phyloP scores from a whole-genome alignment of 2,888 invertebrate genomes.

The Teleiodes luculella region DNA sequence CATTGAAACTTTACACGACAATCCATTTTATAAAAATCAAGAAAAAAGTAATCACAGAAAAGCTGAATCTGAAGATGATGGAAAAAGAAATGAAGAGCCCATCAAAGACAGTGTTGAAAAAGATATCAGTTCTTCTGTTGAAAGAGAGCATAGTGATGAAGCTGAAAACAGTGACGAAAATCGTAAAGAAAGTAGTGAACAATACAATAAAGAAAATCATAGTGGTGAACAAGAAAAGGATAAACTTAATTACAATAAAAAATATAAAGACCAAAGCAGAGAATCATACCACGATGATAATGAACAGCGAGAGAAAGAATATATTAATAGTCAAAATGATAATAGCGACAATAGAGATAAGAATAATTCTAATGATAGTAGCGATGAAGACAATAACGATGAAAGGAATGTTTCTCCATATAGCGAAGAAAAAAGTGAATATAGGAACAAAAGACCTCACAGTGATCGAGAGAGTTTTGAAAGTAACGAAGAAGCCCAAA shows the following conservation, averaged over 20 bases:
- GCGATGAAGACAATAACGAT: background rate
- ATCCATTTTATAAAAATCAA: slow-evolving; percentile 12
- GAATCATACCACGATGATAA: background rate
- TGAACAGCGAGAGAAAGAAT: background rate
- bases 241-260: background rate
- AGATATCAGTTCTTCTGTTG: background rate
- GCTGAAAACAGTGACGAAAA: slow-evolving; percentile 1
- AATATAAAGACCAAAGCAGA: background rate
- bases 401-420: background rate
- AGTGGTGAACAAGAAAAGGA: background rate
- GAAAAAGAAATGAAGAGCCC: slow-evolving; percentile 29
- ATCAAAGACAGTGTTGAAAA: slow-evolving; percentile 16
- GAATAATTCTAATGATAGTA: background rate
- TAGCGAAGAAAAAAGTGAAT: background rate
- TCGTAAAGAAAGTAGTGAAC: background rate
- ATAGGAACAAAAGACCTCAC: background rate
- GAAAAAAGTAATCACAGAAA: slow-evolving; percentile 9
- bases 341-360: background rate
- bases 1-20: slow-evolving; percentile 54
- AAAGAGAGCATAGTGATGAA: slow-evolving; percentile 16
- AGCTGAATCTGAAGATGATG: slow-evolving; percentile 22
- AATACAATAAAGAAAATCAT: background rate
- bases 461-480: background rate
- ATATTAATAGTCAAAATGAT: too few relatives aligned
- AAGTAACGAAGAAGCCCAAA: background rate